Evolutionary conservation across 2,113 vertebrate species (phyloP), one percentile per base, ranked within the genome.

Genomic region (Gavialis gangeticus): DNA sequence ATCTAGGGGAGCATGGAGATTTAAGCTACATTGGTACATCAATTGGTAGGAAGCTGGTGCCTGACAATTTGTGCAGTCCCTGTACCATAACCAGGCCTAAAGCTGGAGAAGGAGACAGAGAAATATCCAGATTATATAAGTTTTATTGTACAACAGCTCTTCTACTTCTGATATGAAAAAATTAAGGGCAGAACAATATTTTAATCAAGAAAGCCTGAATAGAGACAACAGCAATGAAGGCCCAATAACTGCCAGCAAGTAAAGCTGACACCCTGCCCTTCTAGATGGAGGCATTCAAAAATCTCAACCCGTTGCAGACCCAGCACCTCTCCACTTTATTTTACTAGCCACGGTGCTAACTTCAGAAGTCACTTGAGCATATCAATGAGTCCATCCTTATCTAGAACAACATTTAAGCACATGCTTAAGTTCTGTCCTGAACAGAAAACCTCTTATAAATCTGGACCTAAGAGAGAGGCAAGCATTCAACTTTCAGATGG

Each of bases 91-190:
- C 18, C 18, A 34, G 30, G n/a, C 18, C 18, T 34, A 34, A 69
- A 4, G 30, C 66, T 19, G 34, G 30, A 69, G 19, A 62, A 18
- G 34, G 18, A 34, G 34, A 69, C 10, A 28, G 17, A 67, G 8
- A 5, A n/a, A 30, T 46, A 67, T 67, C 66, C 9, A 28, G 64
- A 66, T 66, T 66, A 66, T 15, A 66, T 28, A 66, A 9, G 30
- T 34, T n/a, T 34, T 69, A 11, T 19, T 0, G 0, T 27, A 57
- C 73, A 87, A 58, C 1, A 17, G 34, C 28, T 21, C 18, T 69
- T 30, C 19, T 69, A 69, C 18, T 30, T 28, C 66, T 30, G 34
- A 69, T 17, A 34, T 19, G n/a, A n/a, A 14, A 66, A 9, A n/a
- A 30, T 30, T 30, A 66, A 10, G 30, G 28, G n/a, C 66, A 67